Evolutionary conservation across 1,140 invertebrate species (phyloP), one percentile per base, ranked within the genome.

Genomic region (Drosophila jambulina): DNA sequence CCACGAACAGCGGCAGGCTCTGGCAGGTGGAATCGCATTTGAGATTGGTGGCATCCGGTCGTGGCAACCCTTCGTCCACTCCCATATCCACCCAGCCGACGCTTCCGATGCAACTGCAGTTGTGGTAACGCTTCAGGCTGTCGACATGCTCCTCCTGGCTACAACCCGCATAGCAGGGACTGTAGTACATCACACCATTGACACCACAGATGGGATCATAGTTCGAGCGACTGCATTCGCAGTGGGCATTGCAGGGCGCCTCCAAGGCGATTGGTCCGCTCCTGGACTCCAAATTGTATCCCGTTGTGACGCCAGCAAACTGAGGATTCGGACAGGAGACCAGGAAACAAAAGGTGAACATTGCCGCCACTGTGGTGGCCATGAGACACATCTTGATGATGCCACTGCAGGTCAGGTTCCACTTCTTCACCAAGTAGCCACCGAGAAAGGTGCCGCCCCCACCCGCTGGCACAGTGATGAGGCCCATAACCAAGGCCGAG

Each of bases 111-210:
- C 95, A 96, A 5, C 84, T 93, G 80, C 95, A 96, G 45, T 95
- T 92, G 9, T 86, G 83, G 80, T 95, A 96, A 69, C 42, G 83
- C 75, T 46, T 93, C 87, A 77, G 34, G 4, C 53, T 79, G 12
- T 72, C 75, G 21, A 79, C 78, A 15, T 91, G 87, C 8, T 88
- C 80, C 69, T 94, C 94, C 36, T 91, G 51, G 19, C 93, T 92
- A 92, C 97, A 98, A 32, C 96, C 97, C 1, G 97, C 97, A 93
- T 96, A 95, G 91, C 97, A 98, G 0, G 97, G 95, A 38, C 96
- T 97, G 93, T 96, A 97, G 91, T 97, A 98, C 77, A 96, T 96
- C 25, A 96, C 93, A 25, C 95, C 96, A 93, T 98, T 96, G 12
- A 94, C 94, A 9, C 97, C 97, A 93, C 97, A 98, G 69, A 93